A percentile compares a stretch with the other conserved stretches of the same genome.
These are phyloP conservation scores for Decapterus maruadsi DNA, from an alignment of 2,797 vertebrate species.

Conservation along the genomic window DNA sequence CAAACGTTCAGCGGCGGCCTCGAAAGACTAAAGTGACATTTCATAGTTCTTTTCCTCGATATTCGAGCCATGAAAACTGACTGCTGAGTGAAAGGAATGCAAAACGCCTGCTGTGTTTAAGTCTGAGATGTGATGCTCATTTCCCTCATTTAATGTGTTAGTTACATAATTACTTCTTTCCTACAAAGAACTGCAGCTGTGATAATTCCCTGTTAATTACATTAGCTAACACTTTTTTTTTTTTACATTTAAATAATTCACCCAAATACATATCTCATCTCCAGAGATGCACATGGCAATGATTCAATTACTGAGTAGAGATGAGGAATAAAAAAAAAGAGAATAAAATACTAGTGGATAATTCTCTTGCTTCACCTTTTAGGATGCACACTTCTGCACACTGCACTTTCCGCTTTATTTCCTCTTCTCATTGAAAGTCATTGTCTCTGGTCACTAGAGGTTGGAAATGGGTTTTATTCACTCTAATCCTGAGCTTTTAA, in stretches of 20 bases:
- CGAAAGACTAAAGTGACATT: slow-evolving; percentile 31
- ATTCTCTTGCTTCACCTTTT: slow-evolving; percentile 41
- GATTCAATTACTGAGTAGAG: slow-evolving; percentile 80
- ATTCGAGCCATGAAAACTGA: slow-evolving; percentile 30
- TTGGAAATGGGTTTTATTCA: slow-evolving; percentile 53
- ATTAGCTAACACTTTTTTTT: slow-evolving; percentile 82
- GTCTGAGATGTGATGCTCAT: slow-evolving; percentile 79
- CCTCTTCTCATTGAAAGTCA: slow-evolving; percentile 41
- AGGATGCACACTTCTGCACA: not conserved
- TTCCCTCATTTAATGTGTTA: slow-evolving; percentile 86
- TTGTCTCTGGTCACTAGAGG: slow-evolving; percentile 43
- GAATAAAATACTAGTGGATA: slow-evolving; percentile 39
- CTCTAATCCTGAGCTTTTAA: slow-evolving; percentile 50
- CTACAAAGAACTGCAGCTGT: slow-evolving; percentile 85
- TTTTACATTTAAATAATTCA: slow-evolving; percentile 83
- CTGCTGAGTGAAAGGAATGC: slow-evolving; percentile 45
- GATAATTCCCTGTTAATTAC: slow-evolving; percentile 87
- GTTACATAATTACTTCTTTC: slow-evolving; percentile 86
- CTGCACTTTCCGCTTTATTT: slow-evolving; percentile 39
- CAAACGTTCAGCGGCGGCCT: slow-evolving; percentile 17
- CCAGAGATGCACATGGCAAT: slow-evolving; percentile 82
- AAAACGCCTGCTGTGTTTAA: slow-evolving; percentile 75
- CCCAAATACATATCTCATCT: slow-evolving; percentile 83
- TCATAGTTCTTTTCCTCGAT: slow-evolving; percentile 29
- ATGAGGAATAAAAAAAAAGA: slow-evolving; percentile 30